These are phyloP conservation scores for Palythoa caribaeorum DNA, from an alignment of 92 coral and sea anemone species.

Conservation along the genomic window DNA sequence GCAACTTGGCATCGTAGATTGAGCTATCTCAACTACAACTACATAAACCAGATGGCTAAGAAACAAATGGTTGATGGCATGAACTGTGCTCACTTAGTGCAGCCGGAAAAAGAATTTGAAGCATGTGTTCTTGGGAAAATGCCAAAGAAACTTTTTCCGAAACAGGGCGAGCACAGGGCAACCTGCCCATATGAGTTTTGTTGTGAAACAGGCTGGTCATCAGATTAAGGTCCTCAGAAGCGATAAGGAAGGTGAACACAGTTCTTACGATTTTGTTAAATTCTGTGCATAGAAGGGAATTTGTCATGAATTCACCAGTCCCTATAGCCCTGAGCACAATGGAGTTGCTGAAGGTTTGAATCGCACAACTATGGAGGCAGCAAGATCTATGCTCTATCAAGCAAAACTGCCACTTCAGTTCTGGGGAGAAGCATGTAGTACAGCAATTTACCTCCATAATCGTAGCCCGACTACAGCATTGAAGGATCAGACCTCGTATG, in stretches of 20 bases:
- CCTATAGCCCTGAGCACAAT: not conserved
- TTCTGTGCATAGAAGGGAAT: constrained; percentile 16
- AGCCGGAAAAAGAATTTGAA: constrained; percentile 1
- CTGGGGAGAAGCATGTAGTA: constrained; percentile 59
- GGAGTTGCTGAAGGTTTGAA: constrained; percentile 36
- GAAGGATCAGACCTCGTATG: constrained; percentile 60
- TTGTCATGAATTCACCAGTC: not conserved
- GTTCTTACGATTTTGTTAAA: not conserved
- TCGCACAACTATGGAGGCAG: constrained; percentile 15
- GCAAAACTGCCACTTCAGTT: constrained; percentile 26
- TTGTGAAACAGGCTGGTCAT: not conserved
- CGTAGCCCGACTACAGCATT: constrained; percentile 64
- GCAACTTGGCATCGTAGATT: constrained; percentile 25
- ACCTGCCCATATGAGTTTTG: constrained; percentile 14
- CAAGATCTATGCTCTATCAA: constrained; percentile 46
- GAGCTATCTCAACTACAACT: constrained; percentile 26
- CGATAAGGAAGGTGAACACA: constrained; percentile 22
- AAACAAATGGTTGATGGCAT: constrained; percentile 28
- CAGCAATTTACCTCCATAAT: constrained; percentile 54
- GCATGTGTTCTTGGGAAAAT: constrained; percentile 31
- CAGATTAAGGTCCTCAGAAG: constrained; percentile 10
- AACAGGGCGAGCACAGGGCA: constrained; percentile 18
- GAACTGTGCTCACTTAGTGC: not conserved
- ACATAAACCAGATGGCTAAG: constrained; percentile 21
- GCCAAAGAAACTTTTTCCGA: constrained; percentile 15